A percentile compares a stretch with the other conserved stretches of the same genome.
Evolutionary conservation across 64 coral and sea anemone species (phyloP).

Genomic region (Montipora cactus): DNA sequence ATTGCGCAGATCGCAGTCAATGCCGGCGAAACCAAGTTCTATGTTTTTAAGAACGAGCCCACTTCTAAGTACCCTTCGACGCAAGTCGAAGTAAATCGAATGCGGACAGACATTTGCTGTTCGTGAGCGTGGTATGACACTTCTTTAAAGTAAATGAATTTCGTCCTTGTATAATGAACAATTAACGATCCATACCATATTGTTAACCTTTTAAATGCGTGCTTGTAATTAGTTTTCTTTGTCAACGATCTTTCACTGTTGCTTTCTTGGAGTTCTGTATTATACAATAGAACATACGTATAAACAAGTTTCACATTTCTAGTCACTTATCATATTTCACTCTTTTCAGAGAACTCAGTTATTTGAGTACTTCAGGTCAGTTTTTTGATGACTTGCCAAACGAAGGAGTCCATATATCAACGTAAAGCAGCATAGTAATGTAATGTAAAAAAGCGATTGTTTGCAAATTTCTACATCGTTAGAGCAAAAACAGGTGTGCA

Average conservation of each 20-base stretch:
- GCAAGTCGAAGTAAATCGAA: background rate
- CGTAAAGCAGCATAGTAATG: no score
- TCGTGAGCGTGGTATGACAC: background rate
- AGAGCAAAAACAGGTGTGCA: no score
- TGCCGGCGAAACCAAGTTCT: conserved; percentile 45
- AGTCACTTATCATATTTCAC: background rate
- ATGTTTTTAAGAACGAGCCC: conserved; percentile 10
- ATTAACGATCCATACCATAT: no score
- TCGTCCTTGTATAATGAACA: background rate
- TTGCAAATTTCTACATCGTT: no score
- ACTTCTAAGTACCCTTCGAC: background rate
- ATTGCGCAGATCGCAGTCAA: conserved; percentile 53
- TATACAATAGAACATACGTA: background rate
- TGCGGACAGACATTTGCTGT: background rate
- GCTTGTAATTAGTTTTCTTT: no score
- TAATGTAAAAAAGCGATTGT: no score
- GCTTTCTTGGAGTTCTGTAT: background rate
- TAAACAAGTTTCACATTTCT: background rate
- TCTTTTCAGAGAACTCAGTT: background rate
- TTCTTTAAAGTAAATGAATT: background rate
- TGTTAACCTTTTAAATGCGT: no score
- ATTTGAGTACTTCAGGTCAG: background rate
- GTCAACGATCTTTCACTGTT: background rate
- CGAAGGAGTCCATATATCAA: no score
- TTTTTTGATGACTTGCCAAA: no score